phyloP scores from a whole-genome alignment of 2,888 invertebrate species.

The Leptopilina drosophilae region DNA sequence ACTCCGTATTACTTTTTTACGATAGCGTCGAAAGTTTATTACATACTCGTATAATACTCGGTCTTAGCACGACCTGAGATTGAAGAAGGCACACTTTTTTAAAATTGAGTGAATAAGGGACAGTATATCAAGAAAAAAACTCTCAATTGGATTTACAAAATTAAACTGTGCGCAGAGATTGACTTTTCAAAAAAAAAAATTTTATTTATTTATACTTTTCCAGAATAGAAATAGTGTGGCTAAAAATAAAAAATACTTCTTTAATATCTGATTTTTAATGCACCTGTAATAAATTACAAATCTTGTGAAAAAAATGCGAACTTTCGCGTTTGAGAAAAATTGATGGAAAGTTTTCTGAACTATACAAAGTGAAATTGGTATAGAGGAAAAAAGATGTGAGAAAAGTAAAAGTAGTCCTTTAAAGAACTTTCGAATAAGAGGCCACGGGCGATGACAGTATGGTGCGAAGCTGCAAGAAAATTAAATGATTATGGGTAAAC shows the following conservation, averaged over 20 bases:
- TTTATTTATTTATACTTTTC: not conserved
- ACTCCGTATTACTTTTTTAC: constrained; percentile 53
- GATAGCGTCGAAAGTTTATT: constrained; percentile 38
- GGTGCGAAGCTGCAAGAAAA: constrained; percentile 67
- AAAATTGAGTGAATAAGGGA: not conserved
- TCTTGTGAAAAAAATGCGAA: not conserved
- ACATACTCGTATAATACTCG: constrained; percentile 34
- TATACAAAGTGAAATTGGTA: constrained; percentile 39
- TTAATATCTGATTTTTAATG: not conserved
- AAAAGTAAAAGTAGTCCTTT: constrained; percentile 53
- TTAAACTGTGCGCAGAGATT: not conserved
- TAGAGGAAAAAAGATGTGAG: constrained; percentile 44
- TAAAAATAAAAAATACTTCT: not conserved
- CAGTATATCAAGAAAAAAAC: constrained; percentile 23
- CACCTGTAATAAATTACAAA: not conserved
- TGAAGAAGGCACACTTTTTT: constrained; percentile 10
- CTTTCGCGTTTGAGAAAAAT: not conserved
- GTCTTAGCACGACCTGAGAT: constrained; percentile 27
- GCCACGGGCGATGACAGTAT: constrained; percentile 55
- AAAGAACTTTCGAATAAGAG: constrained; percentile 60
- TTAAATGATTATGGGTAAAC: constrained; percentile 78
- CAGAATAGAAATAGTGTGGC: not conserved
- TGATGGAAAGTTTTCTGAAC: not conserved
- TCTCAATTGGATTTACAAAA: constrained; percentile 24
- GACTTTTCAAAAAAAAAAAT: too few species aligned